Conservation (phyloP, 2,797 vertebrate genomes). For the Pogoniulus pusillus region DNA sequence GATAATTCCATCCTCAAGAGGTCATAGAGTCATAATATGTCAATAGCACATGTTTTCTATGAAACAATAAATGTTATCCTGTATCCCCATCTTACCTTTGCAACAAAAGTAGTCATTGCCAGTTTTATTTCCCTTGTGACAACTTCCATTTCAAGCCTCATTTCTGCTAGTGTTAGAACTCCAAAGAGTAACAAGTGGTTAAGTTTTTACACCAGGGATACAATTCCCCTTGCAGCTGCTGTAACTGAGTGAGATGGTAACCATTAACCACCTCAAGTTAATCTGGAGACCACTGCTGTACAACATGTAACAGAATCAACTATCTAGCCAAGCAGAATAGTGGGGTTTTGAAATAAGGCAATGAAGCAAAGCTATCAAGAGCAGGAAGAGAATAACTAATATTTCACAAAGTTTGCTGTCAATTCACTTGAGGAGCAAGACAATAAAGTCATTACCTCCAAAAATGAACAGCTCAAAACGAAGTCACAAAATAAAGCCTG, state of each 20-base stretch:
- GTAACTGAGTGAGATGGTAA: background rate
- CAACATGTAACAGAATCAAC: background rate
- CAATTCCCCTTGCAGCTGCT: background rate
- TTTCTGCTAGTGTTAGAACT: background rate
- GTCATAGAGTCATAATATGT: background rate
- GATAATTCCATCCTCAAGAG: background rate
- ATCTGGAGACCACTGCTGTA: background rate
- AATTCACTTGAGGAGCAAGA: background rate
- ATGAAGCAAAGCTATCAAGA: background rate
- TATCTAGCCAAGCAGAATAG: background rate
- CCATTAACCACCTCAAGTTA: background rate
- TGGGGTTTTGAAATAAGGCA: background rate
- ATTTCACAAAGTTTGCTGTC: background rate
- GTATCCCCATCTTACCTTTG: background rate
- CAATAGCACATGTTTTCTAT: background rate
- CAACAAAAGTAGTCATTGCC: background rate
- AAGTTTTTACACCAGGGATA: background rate
- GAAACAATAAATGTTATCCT: background rate
- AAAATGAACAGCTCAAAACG: background rate
- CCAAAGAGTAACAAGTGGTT: background rate
- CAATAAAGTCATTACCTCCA: background rate
- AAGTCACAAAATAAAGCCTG: background rate
- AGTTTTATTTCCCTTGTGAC: background rate
- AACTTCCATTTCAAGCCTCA: background rate
- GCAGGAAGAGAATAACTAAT: background rate